A percentile compares a stretch with the other conserved stretches of the same genome.
These are phyloP conservation scores for Tipula lateralis DNA, from an alignment of 2,888 invertebrate genomes.

Conservation along the genomic window DNA sequence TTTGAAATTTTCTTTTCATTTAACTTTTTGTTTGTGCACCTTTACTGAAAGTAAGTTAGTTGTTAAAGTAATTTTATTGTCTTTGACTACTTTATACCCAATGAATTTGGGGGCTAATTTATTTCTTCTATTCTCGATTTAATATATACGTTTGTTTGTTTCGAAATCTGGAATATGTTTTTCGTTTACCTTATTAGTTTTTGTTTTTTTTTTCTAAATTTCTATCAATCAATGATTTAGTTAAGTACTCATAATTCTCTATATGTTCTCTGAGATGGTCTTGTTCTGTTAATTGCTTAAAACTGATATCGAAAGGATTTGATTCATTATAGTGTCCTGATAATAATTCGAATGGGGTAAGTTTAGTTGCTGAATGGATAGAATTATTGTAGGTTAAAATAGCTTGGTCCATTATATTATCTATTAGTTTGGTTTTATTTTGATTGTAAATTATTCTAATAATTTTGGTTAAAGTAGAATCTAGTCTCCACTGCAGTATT, in stretches of 20 bases:
- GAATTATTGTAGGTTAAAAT: too few relatives aligned
- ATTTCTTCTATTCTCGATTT: conserved; percentile 29
- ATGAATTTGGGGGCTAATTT: conserved; percentile 29
- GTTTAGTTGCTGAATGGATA: too few relatives aligned
- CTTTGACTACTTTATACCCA: conserved; percentile 29
- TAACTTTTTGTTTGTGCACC: conserved; percentile 7
- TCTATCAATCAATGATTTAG: not conserved
- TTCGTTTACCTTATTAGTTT: not conserved
- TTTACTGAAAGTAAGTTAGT: not conserved
- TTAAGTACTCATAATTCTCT: too few relatives aligned
- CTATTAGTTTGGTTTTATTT: not conserved
- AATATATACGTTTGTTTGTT: conserved; percentile 20
- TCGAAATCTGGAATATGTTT: not conserved
- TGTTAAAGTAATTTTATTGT: conserved; percentile 6
- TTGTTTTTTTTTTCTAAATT: not conserved
- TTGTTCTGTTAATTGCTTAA: too few relatives aligned
- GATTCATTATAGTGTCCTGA: too few relatives aligned
- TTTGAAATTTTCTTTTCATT: too few relatives aligned
- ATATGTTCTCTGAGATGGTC: too few relatives aligned
- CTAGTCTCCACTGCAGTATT: too few relatives aligned
- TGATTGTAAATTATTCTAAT: not conserved
- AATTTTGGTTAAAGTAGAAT: not conserved
- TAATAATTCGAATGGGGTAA: too few relatives aligned
- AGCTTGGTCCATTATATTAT: too few relatives aligned
- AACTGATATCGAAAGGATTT: too few relatives aligned